Conservation (phyloP, 2,797 vertebrate genomes). For the Sebastolobus alascanus region DNA sequence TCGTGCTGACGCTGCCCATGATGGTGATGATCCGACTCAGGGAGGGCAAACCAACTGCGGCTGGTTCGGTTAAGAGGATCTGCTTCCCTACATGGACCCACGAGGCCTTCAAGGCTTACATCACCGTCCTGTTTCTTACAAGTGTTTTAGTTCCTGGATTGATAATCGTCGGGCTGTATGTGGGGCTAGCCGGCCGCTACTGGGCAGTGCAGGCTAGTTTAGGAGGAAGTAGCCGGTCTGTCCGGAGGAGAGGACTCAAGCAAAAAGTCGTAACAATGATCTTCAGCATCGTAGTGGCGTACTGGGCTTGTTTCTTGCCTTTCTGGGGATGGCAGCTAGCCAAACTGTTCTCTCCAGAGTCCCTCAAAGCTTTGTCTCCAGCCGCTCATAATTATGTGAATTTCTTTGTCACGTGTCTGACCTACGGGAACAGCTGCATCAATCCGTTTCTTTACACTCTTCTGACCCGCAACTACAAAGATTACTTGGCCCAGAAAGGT, state of each 20-base stretch:
- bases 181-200: constrained; percentile 79
- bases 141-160: constrained; percentile 84
- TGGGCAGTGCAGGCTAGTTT: constrained; percentile 69
- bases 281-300: constrained; percentile 86
- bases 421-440: constrained; percentile 90
- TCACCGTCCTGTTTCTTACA: constrained; percentile 86
- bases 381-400: constrained; percentile 88
- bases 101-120: constrained; percentile 85
- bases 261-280: constrained; percentile 85
- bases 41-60: constrained; percentile 65
- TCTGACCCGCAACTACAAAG: constrained; percentile 84
- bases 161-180: constrained; percentile 83
- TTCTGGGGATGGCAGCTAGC: constrained; percentile 93
- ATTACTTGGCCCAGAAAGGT: constrained; percentile 79
- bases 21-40: constrained; percentile 88
- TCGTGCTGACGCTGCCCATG: constrained; percentile 88
- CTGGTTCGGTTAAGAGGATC: constrained; percentile 83
- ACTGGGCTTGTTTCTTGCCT: constrained; percentile 91
- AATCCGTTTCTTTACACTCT: constrained; percentile 91
- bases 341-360: constrained; percentile 80
- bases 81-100: constrained; percentile 90
- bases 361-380: constrained; percentile 77
- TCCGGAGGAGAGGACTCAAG: constrained; percentile 69
- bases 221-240: constrained; percentile 43
- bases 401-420: constrained; percentile 90